Percentiles rank a stretch among this genome's conserved stretches.
These are phyloP conservation scores for Lasius platythorax DNA, from an alignment of 2,888 invertebrate species.

Conservation along the genomic window DNA sequence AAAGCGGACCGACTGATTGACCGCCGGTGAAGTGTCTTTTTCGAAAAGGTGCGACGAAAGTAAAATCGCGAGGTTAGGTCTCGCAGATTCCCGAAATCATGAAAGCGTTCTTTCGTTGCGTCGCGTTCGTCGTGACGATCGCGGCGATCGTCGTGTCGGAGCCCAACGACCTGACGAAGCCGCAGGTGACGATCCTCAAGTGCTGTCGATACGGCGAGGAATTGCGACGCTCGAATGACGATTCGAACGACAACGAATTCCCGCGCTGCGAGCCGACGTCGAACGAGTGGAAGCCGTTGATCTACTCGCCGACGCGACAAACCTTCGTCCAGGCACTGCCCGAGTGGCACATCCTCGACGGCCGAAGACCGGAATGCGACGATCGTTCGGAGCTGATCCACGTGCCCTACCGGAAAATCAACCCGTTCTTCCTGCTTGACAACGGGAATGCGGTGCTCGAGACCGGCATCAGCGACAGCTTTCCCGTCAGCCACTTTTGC, in stretches of 20 bases:
- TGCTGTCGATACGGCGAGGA: constrained; percentile 88
- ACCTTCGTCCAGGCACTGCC: constrained; percentile 86
- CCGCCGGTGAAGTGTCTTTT: not conserved
- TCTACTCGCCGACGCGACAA: constrained; percentile 87
- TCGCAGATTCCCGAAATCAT: not conserved
- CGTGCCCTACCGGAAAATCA: constrained; percentile 76
- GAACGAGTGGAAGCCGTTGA: constrained; percentile 87
- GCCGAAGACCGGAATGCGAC: constrained; percentile 83
- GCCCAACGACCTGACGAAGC: constrained; percentile 58
- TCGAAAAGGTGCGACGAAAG: not conserved
- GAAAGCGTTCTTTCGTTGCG: constrained; percentile 4
- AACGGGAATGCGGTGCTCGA: constrained; percentile 89
- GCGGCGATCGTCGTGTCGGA: constrained; percentile 50
- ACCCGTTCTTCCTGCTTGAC: constrained; percentile 88
- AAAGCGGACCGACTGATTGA: not conserved
- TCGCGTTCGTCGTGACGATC: constrained; percentile 35
- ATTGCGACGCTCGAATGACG: constrained; percentile 82
- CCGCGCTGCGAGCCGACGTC: constrained; percentile 79
- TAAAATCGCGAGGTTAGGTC: not conserved
- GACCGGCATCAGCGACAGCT: constrained; percentile 83
- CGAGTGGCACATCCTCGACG: constrained; percentile 86
- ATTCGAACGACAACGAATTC: constrained; percentile 32
- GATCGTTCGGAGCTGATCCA: constrained; percentile 81
- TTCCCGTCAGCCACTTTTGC: constrained; percentile 89
- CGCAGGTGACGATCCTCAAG: constrained; percentile 85